phyloP scores from a whole-genome alignment of 2,797 vertebrate genomes.

The Sternarchorhynchus goeldii region DNA sequence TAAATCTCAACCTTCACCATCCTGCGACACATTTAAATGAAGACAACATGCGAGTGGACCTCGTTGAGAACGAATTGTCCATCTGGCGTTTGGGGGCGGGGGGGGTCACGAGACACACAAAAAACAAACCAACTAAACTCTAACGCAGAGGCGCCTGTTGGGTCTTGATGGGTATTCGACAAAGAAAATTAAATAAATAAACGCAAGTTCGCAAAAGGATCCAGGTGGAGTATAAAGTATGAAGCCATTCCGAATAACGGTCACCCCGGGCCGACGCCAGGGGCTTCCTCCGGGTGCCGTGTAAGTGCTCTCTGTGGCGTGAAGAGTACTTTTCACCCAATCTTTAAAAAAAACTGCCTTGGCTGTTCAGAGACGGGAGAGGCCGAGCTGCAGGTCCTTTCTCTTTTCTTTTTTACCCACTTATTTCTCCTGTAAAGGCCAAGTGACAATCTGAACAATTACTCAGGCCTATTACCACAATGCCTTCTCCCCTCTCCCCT shows the following conservation, averaged over 20 bases:
- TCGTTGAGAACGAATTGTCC: too few species aligned
- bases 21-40: not conserved
- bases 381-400: constrained; percentile 29
- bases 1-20: not conserved
- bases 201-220: constrained; percentile 27
- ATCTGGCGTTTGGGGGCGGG: too few species aligned
- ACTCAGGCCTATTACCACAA: constrained; percentile 73
- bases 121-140: too few species aligned
- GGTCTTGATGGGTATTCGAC: too few species aligned
- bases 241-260: constrained; percentile 10
- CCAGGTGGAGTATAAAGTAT: constrained; percentile 12
- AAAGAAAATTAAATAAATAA: not conserved
- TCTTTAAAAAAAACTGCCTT: constrained; percentile 45
- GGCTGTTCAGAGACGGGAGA: constrained; percentile 28
- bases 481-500: constrained; percentile 44
- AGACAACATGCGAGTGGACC: not conserved
- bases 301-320: constrained; percentile 42
- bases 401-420: constrained; percentile 44
- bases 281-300: constrained; percentile 36
- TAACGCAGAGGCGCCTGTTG: too few species aligned
- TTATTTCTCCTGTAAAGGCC: constrained; percentile 72
- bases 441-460: constrained; percentile 81
- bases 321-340: constrained; percentile 43
- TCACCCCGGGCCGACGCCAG: constrained; percentile 9
- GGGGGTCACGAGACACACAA: too few species aligned